Percentiles rank a stretch among this genome's conserved stretches.
Evolutionary conservation across 2,888 invertebrate genomes (phyloP).

Genomic region (Hypercompe scribonia): DNA sequence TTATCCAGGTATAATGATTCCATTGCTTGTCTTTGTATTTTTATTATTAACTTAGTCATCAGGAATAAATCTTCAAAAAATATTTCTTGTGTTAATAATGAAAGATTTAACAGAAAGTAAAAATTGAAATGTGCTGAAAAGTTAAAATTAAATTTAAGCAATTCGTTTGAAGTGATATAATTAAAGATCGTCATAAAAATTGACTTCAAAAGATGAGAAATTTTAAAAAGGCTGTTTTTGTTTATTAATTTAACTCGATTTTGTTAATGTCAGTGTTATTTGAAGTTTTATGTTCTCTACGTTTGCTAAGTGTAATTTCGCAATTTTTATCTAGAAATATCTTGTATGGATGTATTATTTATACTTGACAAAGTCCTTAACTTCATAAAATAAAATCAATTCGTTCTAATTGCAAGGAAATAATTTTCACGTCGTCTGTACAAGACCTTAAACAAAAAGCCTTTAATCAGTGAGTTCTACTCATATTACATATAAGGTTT

Average conservation of each 20-base stretch:
- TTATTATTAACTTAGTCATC: not conserved
- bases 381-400: no score
- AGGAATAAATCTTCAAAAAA: not conserved
- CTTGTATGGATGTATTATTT: no score
- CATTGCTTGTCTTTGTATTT: not conserved
- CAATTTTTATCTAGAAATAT: no score
- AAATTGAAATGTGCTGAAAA: not conserved
- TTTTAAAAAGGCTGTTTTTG: not conserved
- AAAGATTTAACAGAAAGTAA: conserved; percentile 3
- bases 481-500: no score
- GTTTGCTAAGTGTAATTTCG: no score
- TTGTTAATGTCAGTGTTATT: not conserved
- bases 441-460: no score
- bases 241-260: no score
- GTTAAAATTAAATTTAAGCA: not conserved
- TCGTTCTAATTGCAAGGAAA: no score
- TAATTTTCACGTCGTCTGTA: no score
- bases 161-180: not conserved
- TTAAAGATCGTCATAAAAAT: not conserved
- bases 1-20: not conserved
- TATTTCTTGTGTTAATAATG: not conserved
- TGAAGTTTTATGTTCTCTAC: not conserved
- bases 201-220: not conserved
- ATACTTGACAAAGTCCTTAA: no score
- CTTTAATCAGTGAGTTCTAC: no score